Base-by-base conservation (phyloP, 2,797 vertebrate genomes). In the Tenualosa ilisha region DNA sequence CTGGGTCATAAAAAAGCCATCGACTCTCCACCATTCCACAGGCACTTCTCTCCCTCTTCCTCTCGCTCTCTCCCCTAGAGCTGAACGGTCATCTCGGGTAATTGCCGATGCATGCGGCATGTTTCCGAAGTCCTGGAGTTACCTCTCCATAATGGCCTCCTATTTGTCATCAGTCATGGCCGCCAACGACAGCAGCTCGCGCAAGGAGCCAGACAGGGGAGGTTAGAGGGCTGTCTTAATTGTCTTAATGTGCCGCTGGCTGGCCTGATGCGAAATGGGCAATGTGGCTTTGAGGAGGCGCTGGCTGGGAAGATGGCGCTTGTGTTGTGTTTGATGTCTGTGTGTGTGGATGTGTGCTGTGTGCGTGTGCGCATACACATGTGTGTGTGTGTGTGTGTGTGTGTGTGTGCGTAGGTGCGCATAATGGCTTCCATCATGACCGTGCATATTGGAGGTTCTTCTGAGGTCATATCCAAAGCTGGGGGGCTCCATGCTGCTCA, bases 171-270 rank as follows among this genome's bases (percentile, higher is more conserved):
- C 86, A 85, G 72, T 88, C 84, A 88, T 24, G 46, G 26, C 53
- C 65, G 61, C 81, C 56, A 40, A 31, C 81, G 85, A 84, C 81
- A 86, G 81, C 51, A 82, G 15, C 61, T 84, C 82, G 49, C n/a
- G 40, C 82, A 51, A 54, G 24, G 26, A 86, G 83, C 68, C 82
- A 84, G 85, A 91, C 53, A 51, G 13, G 81, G 63, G 84, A 88
- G 90, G 90, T 89, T 84, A 88, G 65, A 75, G 85, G 81, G 75
- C 50, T n/a, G 82, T 84, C 82, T 87, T 90, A 89, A 91, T 90
- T 84, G 88, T 86, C 63, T 82, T 86, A 89, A 89, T 86, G 87
- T 43, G 83, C 86, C 59, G 84, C 68, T 24, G 68, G 53, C 85
- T 56, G 63, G 86, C 82, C 84, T 56, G 49, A 61, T 72, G 6